Evolutionary conservation across 2,797 vertebrate genomes (phyloP), one percentile per base, ranked within the genome.

Genomic region (Argya squamiceps): DNA sequence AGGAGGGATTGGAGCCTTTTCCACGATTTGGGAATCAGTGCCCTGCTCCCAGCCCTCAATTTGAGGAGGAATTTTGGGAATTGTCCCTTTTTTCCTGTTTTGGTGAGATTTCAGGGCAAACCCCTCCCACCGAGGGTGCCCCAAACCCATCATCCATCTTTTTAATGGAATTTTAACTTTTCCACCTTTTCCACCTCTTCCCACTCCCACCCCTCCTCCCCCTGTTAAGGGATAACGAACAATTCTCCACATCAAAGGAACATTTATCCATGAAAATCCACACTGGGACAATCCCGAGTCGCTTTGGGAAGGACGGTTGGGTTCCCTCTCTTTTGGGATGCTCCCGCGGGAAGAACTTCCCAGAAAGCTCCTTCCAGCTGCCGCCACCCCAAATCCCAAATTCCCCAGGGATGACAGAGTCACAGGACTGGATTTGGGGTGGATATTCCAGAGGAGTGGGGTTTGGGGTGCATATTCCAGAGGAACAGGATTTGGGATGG

Each of bases 261-360:
- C 22, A 27, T 97, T 97, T 97, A 96, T 97, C 97, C 90, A 76
- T 44, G 89, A 78, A 95, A 96, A 92, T 87, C 91, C 85, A 30
- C 36, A 23, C 15, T 19, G 36, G 32, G 67, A 78, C 77, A 80
- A 94, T 88, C 80, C 56, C 0, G 4, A 79, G 37, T 27, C 4
- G 0, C 17, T 73, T 15, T 16, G 47, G 69, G 68, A 34, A 49
- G 16, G 41, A 32, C 3, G 4, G 12, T 9, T 29, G 65, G 50
- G 13, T 5, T 39, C 52, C 15, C 30, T 22, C 80, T 78, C 37
- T 39, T 6, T 53, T 16, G 47, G 50, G 74, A 39, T 36, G 64
- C 65, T 95, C 56, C 84, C 17, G 12, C 10, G 52, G 39, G 43
- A 76, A 73, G 27, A 76, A 73, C 30, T 44, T 91, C 36, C 73